Conservation (phyloP, 2,888 invertebrate species). For the Xanthia togata region DNA sequence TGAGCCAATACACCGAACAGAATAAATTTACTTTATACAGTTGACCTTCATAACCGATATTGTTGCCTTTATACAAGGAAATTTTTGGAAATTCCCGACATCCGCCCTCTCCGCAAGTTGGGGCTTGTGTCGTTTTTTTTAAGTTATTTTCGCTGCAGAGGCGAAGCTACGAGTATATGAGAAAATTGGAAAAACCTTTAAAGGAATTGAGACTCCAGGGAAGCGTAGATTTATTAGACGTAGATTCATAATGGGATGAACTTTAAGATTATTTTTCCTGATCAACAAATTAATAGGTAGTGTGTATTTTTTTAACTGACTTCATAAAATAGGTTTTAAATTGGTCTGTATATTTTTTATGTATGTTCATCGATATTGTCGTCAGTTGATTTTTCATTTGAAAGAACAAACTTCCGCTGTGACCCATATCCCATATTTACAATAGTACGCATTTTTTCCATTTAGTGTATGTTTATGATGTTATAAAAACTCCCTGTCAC, state of each 20-base stretch:
- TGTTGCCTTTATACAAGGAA: constrained; percentile 85
- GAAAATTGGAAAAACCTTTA: constrained; percentile 78
- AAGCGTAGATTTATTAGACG: constrained; percentile 57
- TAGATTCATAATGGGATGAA: constrained; percentile 24
- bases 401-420: background rate
- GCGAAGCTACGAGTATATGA: constrained; percentile 69
- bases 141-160: constrained; percentile 79
- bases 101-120: constrained; percentile 76
- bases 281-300: constrained; percentile 6
- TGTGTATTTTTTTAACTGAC: background rate
- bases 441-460: background rate
- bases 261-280: constrained; percentile 7
- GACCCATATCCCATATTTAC: background rate
- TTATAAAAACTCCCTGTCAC: no score
- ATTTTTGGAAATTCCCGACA: constrained; percentile 80
- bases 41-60: constrained; percentile 89
- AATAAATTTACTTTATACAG: constrained; percentile 90
- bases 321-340: no score
- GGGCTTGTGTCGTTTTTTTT: constrained; percentile 73
- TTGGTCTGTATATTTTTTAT: no score
- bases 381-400: no score
- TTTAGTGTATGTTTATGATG: no score
- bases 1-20: constrained; percentile 89
- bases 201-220: constrained; percentile 68
- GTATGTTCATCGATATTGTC: no score